phyloP scores from a whole-genome alignment of 2,888 invertebrate species.

The Acanthosepion pharaonis region DNA sequence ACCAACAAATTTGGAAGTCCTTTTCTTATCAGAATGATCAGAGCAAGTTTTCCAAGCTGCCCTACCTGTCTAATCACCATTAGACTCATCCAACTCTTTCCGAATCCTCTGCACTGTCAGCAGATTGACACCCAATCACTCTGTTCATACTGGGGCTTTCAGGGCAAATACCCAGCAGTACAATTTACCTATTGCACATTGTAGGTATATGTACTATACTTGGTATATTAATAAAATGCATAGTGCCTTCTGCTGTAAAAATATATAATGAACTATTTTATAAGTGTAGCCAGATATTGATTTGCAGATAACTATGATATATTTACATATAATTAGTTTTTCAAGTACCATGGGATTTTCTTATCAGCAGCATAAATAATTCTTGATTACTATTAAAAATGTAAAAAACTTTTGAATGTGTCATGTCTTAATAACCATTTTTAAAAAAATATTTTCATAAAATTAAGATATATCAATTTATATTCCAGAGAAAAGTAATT shows the following conservation, averaged over 20 bases:
- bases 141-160: too few species aligned
- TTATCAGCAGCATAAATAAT: neutral
- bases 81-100: too few species aligned
- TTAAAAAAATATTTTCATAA: neutral
- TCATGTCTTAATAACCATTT: neutral
- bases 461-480: neutral
- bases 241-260: neutral
- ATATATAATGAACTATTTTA: neutral
- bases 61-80: too few species aligned
- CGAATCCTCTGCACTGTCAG: too few species aligned
- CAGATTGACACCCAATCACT: too few species aligned
- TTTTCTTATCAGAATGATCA: too few species aligned
- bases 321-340: neutral
- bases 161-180: too few species aligned
- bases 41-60: too few species aligned
- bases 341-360: neutral
- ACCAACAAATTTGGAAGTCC: too few species aligned
- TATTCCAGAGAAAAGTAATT: neutral
- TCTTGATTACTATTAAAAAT: neutral
- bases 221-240: too few species aligned
- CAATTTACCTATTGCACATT: neutral
- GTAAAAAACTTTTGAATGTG: neutral
- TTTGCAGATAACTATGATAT: neutral
- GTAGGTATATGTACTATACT: neutral
- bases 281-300: neutral